Percentiles rank a stretch among this genome's conserved stretches.
These are phyloP conservation scores for Callipepla californica DNA, from an alignment of 2,113 vertebrate species.

Conservation along the genomic window DNA sequence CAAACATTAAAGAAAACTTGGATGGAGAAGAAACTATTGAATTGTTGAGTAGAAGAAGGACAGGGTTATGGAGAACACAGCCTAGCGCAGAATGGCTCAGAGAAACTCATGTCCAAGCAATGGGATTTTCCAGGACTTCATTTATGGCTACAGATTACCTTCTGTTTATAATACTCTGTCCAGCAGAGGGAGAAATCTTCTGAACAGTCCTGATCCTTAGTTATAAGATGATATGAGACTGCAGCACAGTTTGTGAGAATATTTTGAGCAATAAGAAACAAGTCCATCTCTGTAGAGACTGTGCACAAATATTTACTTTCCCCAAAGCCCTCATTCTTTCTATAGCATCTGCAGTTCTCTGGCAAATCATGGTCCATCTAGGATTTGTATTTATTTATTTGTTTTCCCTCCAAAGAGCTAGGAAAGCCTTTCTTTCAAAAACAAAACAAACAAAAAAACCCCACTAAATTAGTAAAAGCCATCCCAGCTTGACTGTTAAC, in stretches of 20 bases:
- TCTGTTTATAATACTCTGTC: background rate
- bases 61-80: rapidly evolving
- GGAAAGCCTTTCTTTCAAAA: background rate
- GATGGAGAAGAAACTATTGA: background rate
- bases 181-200: constrained; percentile 51
- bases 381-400: background rate
- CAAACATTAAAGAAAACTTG: background rate
- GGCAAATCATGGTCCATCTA: too few relatives aligned
- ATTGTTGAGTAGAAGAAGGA: background rate
- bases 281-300: background rate
- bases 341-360: background rate
- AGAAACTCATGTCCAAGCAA: background rate
- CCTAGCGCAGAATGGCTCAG: background rate
- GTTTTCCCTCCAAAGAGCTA: background rate
- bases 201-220: background rate
- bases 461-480: too few relatives aligned
- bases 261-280: constrained; percentile 5
- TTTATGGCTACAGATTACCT: background rate
- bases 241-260: background rate
- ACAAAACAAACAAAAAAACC: background rate
- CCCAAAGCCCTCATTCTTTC: background rate
- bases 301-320: background rate
- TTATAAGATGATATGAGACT: background rate
- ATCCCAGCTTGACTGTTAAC: too few relatives aligned
- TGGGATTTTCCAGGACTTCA: background rate